Evolutionary conservation across 2,797 vertebrate genomes (phyloP), one percentile per base, ranked within the genome.

Genomic region (Pseudopleuronectes americanus): DNA sequence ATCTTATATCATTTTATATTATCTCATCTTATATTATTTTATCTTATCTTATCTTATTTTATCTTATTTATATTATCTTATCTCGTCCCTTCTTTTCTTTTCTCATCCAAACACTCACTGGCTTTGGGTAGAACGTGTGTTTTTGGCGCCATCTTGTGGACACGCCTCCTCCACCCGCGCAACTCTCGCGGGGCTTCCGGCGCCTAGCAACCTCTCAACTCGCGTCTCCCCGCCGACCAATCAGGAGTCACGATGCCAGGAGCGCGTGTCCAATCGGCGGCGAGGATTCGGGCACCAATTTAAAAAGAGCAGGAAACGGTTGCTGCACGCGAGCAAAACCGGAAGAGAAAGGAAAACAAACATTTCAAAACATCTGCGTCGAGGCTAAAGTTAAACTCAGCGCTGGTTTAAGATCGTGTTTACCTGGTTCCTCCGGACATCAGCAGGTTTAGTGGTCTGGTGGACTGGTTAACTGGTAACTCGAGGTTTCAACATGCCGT

Each of bases 401-500:
- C 43, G 43, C 14, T 19, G 43, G 14, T 45, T 45, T 45, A 2
- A 16, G 4, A 17, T 45, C 6, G 43, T 17, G 43, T 45, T 45
- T 19, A 14, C 19, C 43, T 4, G 8, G 43, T 7, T 45, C 5
- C 19, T 17, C 36, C 43, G 43, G 6, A 45, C 57, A n/a, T 58
- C 26, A 21, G 26, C 1, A 3, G 2, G 14, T 31, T 26, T 14
- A 13, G 8, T 8, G 28, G 48, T 12, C 0, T 8, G 43, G 43
- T 7, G 6, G 12, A 17, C 43, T 14, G 43, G 43, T 45, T 19
- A 19, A 14, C 43, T 12, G 43, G 4, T 19, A 45, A 7, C 17
- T 19, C 17, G 1, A 19, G 43, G 14, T 19, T 45, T 45, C 19
- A 54, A 61, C 19, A 99, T 99, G 98, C 96, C 98, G 16, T 91